Conservation (phyloP, 1,140 invertebrate species). For the Riptortus pedestris region DNA sequence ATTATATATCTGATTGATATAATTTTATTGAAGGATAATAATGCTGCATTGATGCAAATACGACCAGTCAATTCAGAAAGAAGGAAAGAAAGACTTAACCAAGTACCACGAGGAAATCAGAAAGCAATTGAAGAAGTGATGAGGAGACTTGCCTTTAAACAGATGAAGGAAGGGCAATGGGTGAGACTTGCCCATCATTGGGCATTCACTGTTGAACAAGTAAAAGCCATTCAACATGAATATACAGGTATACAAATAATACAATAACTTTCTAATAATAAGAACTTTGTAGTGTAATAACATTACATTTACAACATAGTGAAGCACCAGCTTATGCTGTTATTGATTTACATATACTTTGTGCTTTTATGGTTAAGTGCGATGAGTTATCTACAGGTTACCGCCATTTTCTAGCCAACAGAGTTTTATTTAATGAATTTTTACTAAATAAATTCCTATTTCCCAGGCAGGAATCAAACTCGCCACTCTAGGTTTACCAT, state of each 20-base stretch:
- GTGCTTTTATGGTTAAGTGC: too few relatives aligned
- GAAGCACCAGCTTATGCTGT: too few relatives aligned
- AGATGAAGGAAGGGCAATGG: slow-evolving; percentile 56
- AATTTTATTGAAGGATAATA: slow-evolving; percentile 8
- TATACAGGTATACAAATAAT: slow-evolving; percentile 49
- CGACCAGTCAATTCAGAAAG: slow-evolving; percentile 6
- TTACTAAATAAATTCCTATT: too few relatives aligned
- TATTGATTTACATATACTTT: too few relatives aligned
- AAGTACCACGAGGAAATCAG: not conserved
- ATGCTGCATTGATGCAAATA: not conserved
- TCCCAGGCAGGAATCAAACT: too few relatives aligned
- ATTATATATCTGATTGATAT: too few relatives aligned
- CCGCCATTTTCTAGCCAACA: too few relatives aligned
- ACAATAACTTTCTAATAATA: not conserved
- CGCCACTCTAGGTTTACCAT: too few relatives aligned
- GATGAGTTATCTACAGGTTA: too few relatives aligned
- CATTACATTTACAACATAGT: too few relatives aligned
- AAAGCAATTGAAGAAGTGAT: slow-evolving; percentile 39
- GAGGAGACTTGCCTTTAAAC: slow-evolving; percentile 58
- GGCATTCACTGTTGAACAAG: slow-evolving; percentile 61
- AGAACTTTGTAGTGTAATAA: not conserved
- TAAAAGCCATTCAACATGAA: slow-evolving; percentile 62
- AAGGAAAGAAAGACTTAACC: slow-evolving; percentile 12
- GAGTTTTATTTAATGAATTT: too few relatives aligned
- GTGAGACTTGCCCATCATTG: slow-evolving; percentile 57